Evolutionary conservation across 37 sponge, comb jelly and placozoan genomes (phyloP).

Genomic region (Oscarella lobularis): DNA sequence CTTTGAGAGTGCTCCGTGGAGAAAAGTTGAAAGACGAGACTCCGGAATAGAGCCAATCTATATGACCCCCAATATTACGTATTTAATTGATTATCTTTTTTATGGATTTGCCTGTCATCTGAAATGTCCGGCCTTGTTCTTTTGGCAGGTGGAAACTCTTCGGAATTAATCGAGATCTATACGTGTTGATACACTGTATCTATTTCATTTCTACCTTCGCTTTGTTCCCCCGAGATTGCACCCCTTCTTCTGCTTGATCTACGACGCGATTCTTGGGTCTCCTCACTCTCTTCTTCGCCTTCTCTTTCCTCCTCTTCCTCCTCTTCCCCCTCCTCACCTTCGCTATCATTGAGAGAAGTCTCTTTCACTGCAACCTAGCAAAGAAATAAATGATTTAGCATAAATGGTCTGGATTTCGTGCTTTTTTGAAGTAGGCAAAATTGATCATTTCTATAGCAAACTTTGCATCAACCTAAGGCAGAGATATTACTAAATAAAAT

Average conservation of each 20-base stretch:
- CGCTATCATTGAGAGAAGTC: slow-evolving; percentile 5
- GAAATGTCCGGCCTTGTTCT: too few species aligned
- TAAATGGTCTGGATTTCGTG: slow-evolving; percentile 15
- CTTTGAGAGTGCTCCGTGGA: slow-evolving; percentile 56
- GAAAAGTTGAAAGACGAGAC: slow-evolving; percentile 33
- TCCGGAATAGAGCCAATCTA: slow-evolving; percentile 51
- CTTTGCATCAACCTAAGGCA: slow-evolving; percentile 63
- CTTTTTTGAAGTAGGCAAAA: slow-evolving; percentile 98
- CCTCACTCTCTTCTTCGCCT: slow-evolving; percentile 9
- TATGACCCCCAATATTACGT: not conserved
- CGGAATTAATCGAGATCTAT: too few species aligned
- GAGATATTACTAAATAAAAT: not conserved
- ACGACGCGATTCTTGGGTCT: too few species aligned
- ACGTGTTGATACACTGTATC: too few species aligned
- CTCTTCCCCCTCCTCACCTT: slow-evolving; percentile 23
- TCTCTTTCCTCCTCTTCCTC: slow-evolving; percentile 9
- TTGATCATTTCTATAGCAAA: slow-evolving; percentile 84
- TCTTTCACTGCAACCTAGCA: slow-evolving; percentile 8
- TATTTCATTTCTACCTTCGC: too few species aligned
- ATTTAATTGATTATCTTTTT: too few species aligned
- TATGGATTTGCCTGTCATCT: too few species aligned
- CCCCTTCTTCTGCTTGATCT: too few species aligned
- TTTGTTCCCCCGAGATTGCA: too few species aligned
- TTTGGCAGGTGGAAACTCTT: too few species aligned
- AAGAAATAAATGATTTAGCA: too few species aligned